A percentile compares a stretch with the other conserved stretches of the same genome.
Conservation (phyloP, 2,797 vertebrate species). For the Avahi laniger region DNA sequence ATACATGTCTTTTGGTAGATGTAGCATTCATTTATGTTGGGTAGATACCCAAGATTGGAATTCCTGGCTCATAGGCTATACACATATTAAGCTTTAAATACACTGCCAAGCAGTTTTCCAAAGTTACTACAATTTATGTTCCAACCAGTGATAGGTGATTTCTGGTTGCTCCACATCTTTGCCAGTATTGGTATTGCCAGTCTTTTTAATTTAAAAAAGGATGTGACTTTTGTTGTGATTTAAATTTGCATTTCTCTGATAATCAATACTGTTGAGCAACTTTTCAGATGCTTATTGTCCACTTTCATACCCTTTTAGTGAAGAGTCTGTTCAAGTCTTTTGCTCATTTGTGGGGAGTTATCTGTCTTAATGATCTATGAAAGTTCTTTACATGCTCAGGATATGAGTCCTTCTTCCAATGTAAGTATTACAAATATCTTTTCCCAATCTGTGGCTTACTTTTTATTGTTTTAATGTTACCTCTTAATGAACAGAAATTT, state of each 20-base stretch:
- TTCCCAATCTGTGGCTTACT: neutral
- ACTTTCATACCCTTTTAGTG: neutral
- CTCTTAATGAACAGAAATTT: constrained; percentile 24
- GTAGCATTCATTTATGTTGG: neutral
- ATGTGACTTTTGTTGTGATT: neutral
- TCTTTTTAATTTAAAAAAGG: neutral
- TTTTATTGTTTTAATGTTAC: neutral
- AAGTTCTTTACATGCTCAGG: neutral
- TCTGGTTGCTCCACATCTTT: neutral
- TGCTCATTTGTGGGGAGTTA: neutral
- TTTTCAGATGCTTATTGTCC: neutral
- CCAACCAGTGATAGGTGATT: neutral
- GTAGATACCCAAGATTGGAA: neutral
- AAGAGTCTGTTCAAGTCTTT: neutral
- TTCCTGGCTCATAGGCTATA: neutral
- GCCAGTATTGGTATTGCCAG: neutral
- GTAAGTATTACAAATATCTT: neutral
- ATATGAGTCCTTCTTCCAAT: neutral
- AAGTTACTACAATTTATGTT: neutral
- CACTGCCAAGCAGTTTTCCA: neutral
- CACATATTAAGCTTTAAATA: neutral
- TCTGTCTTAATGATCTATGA: neutral
- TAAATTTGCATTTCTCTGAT: neutral
- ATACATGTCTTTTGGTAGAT: neutral
- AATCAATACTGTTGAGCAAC: neutral